These are phyloP conservation scores for Siphamia tubifer DNA, from an alignment of 2,113 vertebrate species.

Conservation along the genomic window DNA sequence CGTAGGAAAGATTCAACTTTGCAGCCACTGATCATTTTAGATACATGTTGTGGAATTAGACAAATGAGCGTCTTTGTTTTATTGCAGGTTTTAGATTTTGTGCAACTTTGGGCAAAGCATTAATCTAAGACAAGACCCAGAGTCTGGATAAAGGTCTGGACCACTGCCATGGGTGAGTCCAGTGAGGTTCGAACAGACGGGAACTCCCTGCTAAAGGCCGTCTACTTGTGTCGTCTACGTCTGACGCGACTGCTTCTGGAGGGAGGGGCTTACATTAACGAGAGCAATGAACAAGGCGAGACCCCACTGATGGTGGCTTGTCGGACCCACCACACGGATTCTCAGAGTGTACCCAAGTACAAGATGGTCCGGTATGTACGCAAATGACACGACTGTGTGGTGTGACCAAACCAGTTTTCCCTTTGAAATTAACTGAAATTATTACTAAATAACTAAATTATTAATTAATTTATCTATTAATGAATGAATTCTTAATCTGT, in stretches of 20 bases:
- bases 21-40: too few relatives aligned
- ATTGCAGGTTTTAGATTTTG: slow-evolving; percentile 7
- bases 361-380: slow-evolving; percentile 91
- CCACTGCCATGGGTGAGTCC: slow-evolving; percentile 80
- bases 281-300: slow-evolving; percentile 89
- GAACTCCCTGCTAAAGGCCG: slow-evolving; percentile 89
- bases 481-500: too few relatives aligned
- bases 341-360: slow-evolving; percentile 87
- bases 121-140: background rate
- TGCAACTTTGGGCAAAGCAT: background rate
- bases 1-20: too few relatives aligned
- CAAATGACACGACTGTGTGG: too few relatives aligned
- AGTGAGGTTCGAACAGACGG: slow-evolving; percentile 82
- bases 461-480: too few relatives aligned
- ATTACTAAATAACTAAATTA: too few relatives aligned
- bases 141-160: too few relatives aligned
- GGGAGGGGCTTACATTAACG: slow-evolving; percentile 76
- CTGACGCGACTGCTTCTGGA: slow-evolving; percentile 89
- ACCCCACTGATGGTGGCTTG: slow-evolving; percentile 93
- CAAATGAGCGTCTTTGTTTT: too few relatives aligned
- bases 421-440: too few relatives aligned
- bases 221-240: slow-evolving; percentile 87
- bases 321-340: slow-evolving; percentile 82
- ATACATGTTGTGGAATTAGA: too few relatives aligned
- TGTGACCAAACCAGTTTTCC: too few relatives aligned